Base-by-base conservation (phyloP, 2,888 invertebrate genomes). In the Panzeria rudis region DNA sequence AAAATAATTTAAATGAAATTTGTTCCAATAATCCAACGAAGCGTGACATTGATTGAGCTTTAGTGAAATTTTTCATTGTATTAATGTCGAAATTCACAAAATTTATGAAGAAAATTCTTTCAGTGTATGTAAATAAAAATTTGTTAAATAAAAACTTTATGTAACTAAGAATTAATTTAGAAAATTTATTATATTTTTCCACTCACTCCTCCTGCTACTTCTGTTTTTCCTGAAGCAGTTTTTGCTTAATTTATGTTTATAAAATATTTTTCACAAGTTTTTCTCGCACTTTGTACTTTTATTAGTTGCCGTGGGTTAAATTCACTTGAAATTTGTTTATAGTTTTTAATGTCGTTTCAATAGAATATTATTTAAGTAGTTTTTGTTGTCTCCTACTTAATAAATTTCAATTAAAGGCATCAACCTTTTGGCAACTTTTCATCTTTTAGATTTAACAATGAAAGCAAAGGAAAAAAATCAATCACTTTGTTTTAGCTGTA, bases 381-480 rank as follows among this genome's bases (percentile, higher is more conserved):
- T 75, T 69, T 25, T 62, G 29, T 29, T 82, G 75, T 82, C 69
- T 15, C 6, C 38, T 20, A 17, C 44, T 69, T 61, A 75, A 75
- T 81, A 38, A 52, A 15, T 56, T 64, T 20, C 47, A 82, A 71
- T 82, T 76, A 64, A 76, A 71, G 47, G 38, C 47, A 76, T n/a
- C 41, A 76, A 71, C 62, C 64, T 47, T 64, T 64, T 38, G 76
- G 62, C 69, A 76, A 59, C 7, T 38, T 50, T 59, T 47, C 25
- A 56, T 71, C 69, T 41, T 8, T 6, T 8, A 25, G 11, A 38
- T 44, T 56, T 35, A 0, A 6, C 8, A 8, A 20, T 38, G 13
- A 11, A 44, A 4, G 17, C 11, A 52, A 41, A 56, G 3, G 0
- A 32, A 44, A 20, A 73, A 73, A 50, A 82, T 71, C 76, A 76